These are phyloP conservation scores for Mastomys natalensis DNA, from an alignment of 2,113 vertebrate species.

Conservation along the genomic window DNA sequence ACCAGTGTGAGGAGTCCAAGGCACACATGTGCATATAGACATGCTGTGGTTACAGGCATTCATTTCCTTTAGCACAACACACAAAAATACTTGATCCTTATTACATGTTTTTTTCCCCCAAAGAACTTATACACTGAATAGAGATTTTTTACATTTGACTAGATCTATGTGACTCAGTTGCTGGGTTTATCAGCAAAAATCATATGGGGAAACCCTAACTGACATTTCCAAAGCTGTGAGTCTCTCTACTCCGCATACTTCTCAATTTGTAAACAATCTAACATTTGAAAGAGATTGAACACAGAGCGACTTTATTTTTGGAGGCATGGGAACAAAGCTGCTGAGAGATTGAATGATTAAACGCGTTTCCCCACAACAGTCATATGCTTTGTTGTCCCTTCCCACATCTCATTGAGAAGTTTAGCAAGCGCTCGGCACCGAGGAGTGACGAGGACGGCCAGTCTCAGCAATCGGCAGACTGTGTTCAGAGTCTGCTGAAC, in stretches of 20 bases:
- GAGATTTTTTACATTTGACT: background rate
- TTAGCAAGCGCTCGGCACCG: background rate
- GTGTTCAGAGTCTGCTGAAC: background rate
- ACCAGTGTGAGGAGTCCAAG: background rate
- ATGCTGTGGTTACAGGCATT: background rate
- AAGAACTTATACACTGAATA: background rate
- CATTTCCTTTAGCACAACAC: background rate
- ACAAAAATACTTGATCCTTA: background rate
- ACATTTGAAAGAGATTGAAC: slow-evolving; percentile 42
- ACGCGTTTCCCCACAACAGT: background rate
- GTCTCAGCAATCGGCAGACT: background rate
- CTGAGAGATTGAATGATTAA: background rate
- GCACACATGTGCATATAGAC: background rate
- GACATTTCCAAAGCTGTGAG: background rate
- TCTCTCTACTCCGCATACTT: background rate
- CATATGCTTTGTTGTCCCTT: background rate
- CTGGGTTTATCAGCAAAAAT: background rate
- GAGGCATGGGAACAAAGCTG: background rate
- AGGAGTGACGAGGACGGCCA: background rate
- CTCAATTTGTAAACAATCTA: slow-evolving; percentile 51
- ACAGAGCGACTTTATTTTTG: background rate
- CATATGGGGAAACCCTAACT: background rate
- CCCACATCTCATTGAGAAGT: background rate
- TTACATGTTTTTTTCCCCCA: background rate
- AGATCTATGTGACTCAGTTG: background rate